Base-by-base conservation (phyloP, 1,140 invertebrate genomes). In the Drosophila malerkotliana region DNA sequence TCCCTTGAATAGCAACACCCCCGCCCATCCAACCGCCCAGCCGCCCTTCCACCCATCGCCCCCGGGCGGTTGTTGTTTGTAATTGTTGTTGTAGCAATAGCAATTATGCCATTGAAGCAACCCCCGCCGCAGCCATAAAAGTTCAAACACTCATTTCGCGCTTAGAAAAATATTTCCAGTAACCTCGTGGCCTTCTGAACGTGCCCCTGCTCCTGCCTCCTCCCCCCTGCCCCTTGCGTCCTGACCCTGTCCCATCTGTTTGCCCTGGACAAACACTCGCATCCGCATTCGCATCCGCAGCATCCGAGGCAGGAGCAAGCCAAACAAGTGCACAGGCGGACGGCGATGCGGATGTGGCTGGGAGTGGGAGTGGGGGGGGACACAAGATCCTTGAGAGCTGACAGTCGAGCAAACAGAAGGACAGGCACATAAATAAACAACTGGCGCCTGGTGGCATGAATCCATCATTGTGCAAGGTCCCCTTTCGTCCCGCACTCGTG, bases 141-240 rank as follows among this genome's bases (percentile, higher is more conserved):
- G 87, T 90, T 90, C 83, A 90, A 89, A 91, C 77, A 90, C 80
- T 90, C 66, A 90, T 90, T 90, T 90, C 80, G 83, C 77, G 88
- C 79, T 88, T 84, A 90, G 75, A 62, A 84, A 78, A 83, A 81
- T 81, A 55, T 82, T 73, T 60, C 62, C 52, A 47, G 49, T 69
- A 71, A 71, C 67, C 67, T 71, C 28, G 32, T 69, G 64, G 67
- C 67, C 51, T 51, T 76, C 21, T 37, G 53, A 48, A 45, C 44
- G 51, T 48, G 26, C 49, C 24, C 6, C 14, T 9, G n/a, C 14
- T 5, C 32, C 44, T 4, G 1, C 28, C 15, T 21, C 57, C 45
- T 15, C 14, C 41, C 3, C 0, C 26, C 26, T 28, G 26, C 26
- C 26, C 7, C 26, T 4, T 12, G 10, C 34, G 10, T 4, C 2